These are phyloP conservation scores for Nematolebias whitei DNA, from an alignment of 2,113 vertebrate genomes.

Conservation along the genomic window DNA sequence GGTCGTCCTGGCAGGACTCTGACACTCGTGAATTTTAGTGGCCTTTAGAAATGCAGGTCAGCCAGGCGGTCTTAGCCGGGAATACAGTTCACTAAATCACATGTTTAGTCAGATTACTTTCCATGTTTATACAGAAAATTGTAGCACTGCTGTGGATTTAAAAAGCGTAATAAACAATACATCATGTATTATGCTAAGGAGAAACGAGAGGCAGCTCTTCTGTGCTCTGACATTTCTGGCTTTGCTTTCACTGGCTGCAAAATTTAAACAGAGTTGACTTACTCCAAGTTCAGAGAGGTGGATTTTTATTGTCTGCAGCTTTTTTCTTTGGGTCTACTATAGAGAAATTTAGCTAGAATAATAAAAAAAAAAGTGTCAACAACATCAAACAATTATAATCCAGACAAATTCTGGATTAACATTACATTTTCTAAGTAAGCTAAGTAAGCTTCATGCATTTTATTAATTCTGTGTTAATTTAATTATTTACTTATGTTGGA, in stretches of 20 bases:
- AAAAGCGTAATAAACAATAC: slow-evolving; percentile 18
- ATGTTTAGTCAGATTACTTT: slow-evolving; percentile 45
- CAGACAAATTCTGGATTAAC: not conserved
- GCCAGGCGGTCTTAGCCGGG: slow-evolving; percentile 23
- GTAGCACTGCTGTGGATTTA: slow-evolving; percentile 23
- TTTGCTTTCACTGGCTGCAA: slow-evolving; percentile 48
- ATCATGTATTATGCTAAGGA: slow-evolving; percentile 26
- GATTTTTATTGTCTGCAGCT: not conserved
- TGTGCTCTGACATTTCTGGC: slow-evolving; percentile 3
- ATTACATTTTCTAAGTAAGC: no score
- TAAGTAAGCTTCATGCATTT: no score
- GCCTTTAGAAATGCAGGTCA: slow-evolving; percentile 18
- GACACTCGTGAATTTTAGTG: slow-evolving; percentile 20
- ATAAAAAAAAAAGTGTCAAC: no score
- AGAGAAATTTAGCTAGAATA: not conserved
- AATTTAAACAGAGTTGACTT: slow-evolving; percentile 24
- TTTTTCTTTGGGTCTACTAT: not conserved
- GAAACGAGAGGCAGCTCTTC: slow-evolving; percentile 10
- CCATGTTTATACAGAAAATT: slow-evolving; percentile 41
- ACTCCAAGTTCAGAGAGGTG: slow-evolving; percentile 28
- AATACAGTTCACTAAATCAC: slow-evolving; percentile 32
- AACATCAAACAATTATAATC: not conserved
- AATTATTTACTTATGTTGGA: not conserved
- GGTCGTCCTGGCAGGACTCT: slow-evolving; percentile 12
- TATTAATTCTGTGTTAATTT: not conserved